Percentiles rank a stretch among this genome's conserved stretches.
phyloP scores from a whole-genome alignment of 1,140 invertebrate genomes.

The Eupristina koningsbergeri region DNA sequence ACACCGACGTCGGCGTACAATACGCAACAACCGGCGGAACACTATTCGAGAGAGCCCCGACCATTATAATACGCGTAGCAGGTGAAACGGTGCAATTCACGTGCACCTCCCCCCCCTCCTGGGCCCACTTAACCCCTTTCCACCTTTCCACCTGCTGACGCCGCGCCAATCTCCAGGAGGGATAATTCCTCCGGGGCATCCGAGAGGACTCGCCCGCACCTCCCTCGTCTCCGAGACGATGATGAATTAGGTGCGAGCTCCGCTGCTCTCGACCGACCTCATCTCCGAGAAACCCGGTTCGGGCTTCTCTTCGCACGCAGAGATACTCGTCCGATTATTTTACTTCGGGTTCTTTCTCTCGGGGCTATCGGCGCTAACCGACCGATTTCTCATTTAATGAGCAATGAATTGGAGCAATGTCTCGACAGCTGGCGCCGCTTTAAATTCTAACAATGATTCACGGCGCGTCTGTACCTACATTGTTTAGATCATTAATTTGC shows the following conservation, averaged over 20 bases:
- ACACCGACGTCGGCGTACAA: constrained; percentile 2
- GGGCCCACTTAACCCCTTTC: too few species aligned
- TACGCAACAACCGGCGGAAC: constrained; percentile 4
- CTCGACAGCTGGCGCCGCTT: not conserved
- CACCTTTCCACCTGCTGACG: too few species aligned
- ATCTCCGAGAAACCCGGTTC: too few species aligned
- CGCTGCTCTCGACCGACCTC: too few species aligned
- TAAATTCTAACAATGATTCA: not conserved
- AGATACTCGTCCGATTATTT: not conserved
- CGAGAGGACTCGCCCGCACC: constrained; percentile 16
- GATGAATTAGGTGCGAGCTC: constrained; percentile 55
- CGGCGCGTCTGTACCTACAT: not conserved
- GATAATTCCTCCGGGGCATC: not conserved
- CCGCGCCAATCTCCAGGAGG: not conserved
- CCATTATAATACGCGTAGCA: not conserved
- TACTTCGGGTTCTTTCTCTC: not conserved
- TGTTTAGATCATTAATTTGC: not conserved
- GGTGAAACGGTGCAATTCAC: not conserved
- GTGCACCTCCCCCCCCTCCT: not conserved
- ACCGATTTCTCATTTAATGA: not conserved
- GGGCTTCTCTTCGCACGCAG: too few species aligned
- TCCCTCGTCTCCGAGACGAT: constrained; percentile 23
- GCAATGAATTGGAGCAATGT: not conserved
- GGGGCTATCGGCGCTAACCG: not conserved
- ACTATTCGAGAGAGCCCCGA: not conserved